phyloP scores from a whole-genome alignment of 1,140 invertebrate genomes.

The Potamilus streckersoni region DNA sequence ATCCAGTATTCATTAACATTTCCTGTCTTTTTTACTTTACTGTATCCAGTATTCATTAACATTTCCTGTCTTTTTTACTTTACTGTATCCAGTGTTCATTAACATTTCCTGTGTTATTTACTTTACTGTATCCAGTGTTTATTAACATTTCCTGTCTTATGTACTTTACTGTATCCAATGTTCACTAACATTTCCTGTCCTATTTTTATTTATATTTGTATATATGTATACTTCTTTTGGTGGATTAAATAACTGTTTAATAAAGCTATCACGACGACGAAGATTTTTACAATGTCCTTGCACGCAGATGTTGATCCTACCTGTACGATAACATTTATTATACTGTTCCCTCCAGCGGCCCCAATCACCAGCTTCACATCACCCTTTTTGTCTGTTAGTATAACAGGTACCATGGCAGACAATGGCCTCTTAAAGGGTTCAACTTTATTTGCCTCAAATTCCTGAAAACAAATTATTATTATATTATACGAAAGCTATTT shows the following conservation, averaged over 20 bases:
- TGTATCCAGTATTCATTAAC: neutral
- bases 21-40: too few species aligned
- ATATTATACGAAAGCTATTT: too few species aligned
- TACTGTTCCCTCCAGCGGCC: slow-evolving; percentile 89
- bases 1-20: too few species aligned
- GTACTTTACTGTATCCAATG: too few species aligned
- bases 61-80: too few species aligned
- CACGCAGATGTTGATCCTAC: slow-evolving; percentile 70
- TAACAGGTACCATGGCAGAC: slow-evolving; percentile 90
- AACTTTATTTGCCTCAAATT: slow-evolving; percentile 77
- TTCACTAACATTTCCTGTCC: too few species aligned
- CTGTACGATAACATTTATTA: slow-evolving; percentile 83
- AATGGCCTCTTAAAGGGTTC: slow-evolving; percentile 83
- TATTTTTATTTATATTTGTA: neutral
- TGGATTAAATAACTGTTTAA: neutral
- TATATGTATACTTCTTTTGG: neutral
- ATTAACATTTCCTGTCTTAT: too few species aligned
- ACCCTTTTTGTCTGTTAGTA: slow-evolving; percentile 80
- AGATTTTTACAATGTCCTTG: neutral
- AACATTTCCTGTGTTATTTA: too few species aligned
- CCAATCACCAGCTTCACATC: slow-evolving; percentile 83
- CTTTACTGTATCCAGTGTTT: too few species aligned
- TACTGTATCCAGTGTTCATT: neutral
- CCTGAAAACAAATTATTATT: slow-evolving; percentile 5
- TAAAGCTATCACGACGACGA: too few species aligned